Evolutionary conservation across 2,113 vertebrate species (phyloP).

Genomic region (Microtus montanus): DNA sequence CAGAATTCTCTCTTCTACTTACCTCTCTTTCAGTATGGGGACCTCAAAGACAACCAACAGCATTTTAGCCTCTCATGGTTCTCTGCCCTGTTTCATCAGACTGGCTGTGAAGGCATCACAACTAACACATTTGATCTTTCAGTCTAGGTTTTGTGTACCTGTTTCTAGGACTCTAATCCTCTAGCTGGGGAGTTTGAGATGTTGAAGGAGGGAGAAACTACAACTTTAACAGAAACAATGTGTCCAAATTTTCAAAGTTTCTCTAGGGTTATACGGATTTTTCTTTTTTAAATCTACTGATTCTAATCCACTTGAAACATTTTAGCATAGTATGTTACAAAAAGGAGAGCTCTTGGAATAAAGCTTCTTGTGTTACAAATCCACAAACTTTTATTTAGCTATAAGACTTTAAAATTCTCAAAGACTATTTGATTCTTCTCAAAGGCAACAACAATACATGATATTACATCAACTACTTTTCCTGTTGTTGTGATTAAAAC

Average conservation of each 20-base stretch:
- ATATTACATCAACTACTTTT: background rate
- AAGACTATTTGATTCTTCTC: background rate
- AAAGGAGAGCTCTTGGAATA: background rate
- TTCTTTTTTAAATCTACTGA: background rate
- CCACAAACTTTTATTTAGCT: constrained; percentile 20
- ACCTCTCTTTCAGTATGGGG: background rate
- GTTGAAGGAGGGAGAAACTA: constrained; percentile 15
- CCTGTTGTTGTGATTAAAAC: background rate
- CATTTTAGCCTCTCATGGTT: background rate
- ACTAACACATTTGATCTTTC: background rate
- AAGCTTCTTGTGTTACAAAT: background rate
- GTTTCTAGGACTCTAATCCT: constrained; percentile 34
- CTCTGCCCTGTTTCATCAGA: background rate
- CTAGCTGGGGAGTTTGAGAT: background rate
- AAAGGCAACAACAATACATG: background rate
- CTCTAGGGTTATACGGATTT: background rate
- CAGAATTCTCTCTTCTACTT: background rate
- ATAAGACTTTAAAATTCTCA: background rate
- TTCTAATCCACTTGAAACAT: background rate
- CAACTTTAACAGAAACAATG: background rate
- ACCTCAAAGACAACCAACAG: background rate
- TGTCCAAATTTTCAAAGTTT: background rate
- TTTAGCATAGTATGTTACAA: no score
- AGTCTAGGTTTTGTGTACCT: background rate
- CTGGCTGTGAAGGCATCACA: background rate